Base-by-base conservation (phyloP, 2,113 vertebrate genomes). In the Myiopsitta monachus region DNA sequence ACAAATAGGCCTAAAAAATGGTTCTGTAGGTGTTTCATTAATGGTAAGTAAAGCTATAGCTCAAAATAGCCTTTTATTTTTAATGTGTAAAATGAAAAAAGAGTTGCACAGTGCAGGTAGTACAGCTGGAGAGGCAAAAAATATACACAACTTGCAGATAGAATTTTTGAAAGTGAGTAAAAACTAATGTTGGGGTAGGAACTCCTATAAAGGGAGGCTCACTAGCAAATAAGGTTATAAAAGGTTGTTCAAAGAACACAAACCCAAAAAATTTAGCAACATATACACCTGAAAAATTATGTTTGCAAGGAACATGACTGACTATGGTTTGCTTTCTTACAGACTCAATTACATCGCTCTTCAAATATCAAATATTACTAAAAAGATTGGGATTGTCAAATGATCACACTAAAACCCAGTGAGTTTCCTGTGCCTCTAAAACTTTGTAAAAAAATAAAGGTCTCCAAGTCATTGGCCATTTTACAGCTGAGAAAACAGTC, bases 351-450 rank as follows among this genome's bases (percentile, higher is more conserved):
- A 8, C 11, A 39, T 36, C 13, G 36, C 8, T 43, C 47, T 55
- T 68, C n/a, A 63, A 73, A 33, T 66, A 46, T 7, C 13, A 47
- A 52, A 61, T 78, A 43, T 17, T 51, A 57, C 30, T n/a, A 82
- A 81, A 79, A 76, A 54, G 9, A 0, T 23, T 43, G 2, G 11
- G 5, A 43, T 77, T 61, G 49, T 36, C 3, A 33, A 77, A 74
- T 8, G 7, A 75, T 26, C 7, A 23, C 55, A n/a, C 1, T 49
- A 1, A 43, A 31, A 77, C 6, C 0, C 6, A 22, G 3, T 44
- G 14, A 41, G 3, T 33, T 74, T 44, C 30, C 39, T 18, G 21
- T 62, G 5, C 13, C 14, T 69, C 73, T 70, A 80, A 70, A 92
- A 57, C 9, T 44, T 31, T 9, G 3, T 51, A 16, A 36, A 83